Conservation (phyloP, 1,140 invertebrate genomes). For the Cherax destructor region DNA sequence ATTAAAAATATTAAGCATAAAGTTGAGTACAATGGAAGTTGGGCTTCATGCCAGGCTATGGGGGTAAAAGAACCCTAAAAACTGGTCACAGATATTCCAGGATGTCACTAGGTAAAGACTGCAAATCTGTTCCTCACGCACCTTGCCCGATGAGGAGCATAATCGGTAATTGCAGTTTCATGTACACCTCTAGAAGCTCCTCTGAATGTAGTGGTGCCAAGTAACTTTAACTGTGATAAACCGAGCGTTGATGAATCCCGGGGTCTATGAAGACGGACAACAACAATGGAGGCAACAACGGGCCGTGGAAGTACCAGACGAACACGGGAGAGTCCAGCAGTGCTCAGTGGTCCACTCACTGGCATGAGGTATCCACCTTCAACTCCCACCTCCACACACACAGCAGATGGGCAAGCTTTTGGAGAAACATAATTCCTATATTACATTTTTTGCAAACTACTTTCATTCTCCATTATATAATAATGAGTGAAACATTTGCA, state of each 20-base stretch:
- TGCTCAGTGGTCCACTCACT: constrained; percentile 84
- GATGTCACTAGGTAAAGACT: no score
- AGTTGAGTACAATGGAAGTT: background rate
- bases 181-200: constrained; percentile 76
- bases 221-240: constrained; percentile 88
- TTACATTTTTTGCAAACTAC: no score
- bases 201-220: constrained; percentile 87
- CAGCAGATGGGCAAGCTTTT: constrained; percentile 90
- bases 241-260: constrained; percentile 91
- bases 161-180: constrained; percentile 74
- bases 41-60: background rate
- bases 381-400: constrained; percentile 86
- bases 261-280: constrained; percentile 85
- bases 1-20: background rate
- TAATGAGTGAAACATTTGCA: no score
- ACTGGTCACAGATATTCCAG: no score
- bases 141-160: constrained; percentile 74
- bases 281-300: constrained; percentile 82
- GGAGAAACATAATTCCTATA: background rate
- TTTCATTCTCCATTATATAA: no score
- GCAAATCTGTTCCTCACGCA: constrained; percentile 73
- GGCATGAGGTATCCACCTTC: constrained; percentile 79
- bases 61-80: no score
- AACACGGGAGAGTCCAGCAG: constrained; percentile 90
- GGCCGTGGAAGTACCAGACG: constrained; percentile 87